Base-by-base conservation (phyloP, 2,113 vertebrate species). In the Archilochus colubris region DNA sequence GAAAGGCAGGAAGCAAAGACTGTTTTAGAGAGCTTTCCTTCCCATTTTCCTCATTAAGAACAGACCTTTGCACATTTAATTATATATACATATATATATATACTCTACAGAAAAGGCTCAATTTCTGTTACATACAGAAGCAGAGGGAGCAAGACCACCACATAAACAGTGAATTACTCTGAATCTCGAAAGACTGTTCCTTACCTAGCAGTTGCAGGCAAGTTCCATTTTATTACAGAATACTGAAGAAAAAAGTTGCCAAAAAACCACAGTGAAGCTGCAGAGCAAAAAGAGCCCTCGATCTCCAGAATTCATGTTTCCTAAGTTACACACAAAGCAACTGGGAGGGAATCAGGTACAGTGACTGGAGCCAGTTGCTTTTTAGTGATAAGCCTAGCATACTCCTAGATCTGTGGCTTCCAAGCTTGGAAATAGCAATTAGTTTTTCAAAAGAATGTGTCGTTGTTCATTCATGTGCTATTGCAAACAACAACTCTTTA, bases 331-430 rank as follows among this genome's bases (percentile, higher is more conserved):
- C 8, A 46, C 5, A 64, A 72, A 82, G 18, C 14, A 82, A 68
- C 14, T 28, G 27, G 19, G 4, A 59, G 14, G 59, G 76, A 82
- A 66, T 21, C 36, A 20, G 28, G 17, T 27, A 46, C 1, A 1
- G 73, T 0, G 1, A 43, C 54, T 28, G 40, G 6, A 76, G 17
- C 3, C 5, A 4, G 12, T 17, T 3, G 7, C 14, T 46, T 11
- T 38, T 88, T 7, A 33, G 7, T 7, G 24, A 40, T 5, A 84
- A 64, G 21, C 5, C 22, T 30, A 70, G 83, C 11, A 9, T 5
- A 31, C 21, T 27, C 28, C 36, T 20, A 53, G 6, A 57, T 15
- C 30, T 22, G 31, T 5, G 75, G 53, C 31, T 74, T 74, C 7
- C 40, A 70, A 78, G 25, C 20, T 19, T 68, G 23, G 23, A 80